Percentiles rank a stretch among this genome's conserved stretches.
Conservation (phyloP, 2,113 vertebrate species). For the Paratilapia polleni region DNA sequence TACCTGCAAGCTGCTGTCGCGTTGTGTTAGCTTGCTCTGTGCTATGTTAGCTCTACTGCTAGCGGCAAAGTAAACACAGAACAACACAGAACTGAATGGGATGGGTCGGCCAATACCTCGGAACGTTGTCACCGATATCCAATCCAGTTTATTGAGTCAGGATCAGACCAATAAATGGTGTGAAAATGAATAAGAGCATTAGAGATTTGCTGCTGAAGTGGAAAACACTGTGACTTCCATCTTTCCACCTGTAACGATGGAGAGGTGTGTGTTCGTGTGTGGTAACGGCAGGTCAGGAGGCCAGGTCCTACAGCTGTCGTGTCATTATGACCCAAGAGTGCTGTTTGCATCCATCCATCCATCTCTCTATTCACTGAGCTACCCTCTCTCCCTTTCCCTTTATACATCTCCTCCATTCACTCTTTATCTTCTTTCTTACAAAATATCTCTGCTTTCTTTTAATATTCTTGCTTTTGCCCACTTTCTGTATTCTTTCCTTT, state of each 20-base stretch:
- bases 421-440: neutral
- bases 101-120: too few relatives aligned
- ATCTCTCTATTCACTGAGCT: neutral
- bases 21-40: too few relatives aligned
- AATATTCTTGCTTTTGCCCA: neutral
- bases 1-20: too few relatives aligned
- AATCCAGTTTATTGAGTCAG: too few relatives aligned
- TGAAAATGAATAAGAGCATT: neutral
- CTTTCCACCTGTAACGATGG: neutral
- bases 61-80: too few relatives aligned
- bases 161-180: neutral
- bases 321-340: conserved; percentile 14
- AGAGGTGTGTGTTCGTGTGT: conserved; percentile 1
- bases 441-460: neutral
- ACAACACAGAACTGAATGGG: too few relatives aligned
- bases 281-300: neutral
- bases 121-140: too few relatives aligned
- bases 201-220: neutral
- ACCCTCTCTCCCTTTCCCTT: neutral
- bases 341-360: neutral
- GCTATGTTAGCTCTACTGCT: too few relatives aligned
- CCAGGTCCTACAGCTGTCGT: neutral
- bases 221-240: neutral
- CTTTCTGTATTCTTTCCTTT: neutral
- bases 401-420: neutral